Conservation (phyloP, 2,113 vertebrate species). For the Cryptoleucopteryx plumbea region DNA sequence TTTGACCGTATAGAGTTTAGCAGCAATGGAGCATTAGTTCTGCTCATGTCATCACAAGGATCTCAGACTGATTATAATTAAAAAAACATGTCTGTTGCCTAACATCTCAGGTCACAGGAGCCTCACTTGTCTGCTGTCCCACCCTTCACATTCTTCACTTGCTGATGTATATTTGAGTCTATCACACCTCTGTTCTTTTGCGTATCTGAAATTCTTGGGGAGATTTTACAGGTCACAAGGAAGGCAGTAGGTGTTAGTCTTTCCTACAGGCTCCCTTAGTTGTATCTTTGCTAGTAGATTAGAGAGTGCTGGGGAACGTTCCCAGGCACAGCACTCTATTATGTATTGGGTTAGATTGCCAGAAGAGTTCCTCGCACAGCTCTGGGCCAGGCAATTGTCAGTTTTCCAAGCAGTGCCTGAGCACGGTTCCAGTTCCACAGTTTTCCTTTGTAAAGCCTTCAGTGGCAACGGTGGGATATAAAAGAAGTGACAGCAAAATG, state of each 20-base stretch:
- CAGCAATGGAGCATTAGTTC: not conserved
- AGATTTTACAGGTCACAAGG: not conserved
- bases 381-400: not conserved
- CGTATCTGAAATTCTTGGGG: not conserved
- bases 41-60: not conserved
- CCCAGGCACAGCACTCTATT: not conserved
- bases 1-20: not conserved
- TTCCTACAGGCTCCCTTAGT: not conserved
- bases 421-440: not conserved
- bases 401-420: not conserved
- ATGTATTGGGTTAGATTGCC: not conserved
- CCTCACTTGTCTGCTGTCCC: not conserved
- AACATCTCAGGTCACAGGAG: not conserved
- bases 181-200: not conserved
- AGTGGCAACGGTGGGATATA: not conserved
- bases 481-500: not conserved
- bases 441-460: not conserved
- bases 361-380: not conserved
- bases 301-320: not conserved
- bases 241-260: not conserved
- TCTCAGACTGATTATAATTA: not conserved
- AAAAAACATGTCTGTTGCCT: not conserved
- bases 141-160: not conserved
- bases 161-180: not conserved
- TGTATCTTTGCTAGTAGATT: not conserved